These are phyloP conservation scores for Drosophila sproati DNA, from an alignment of 1,140 invertebrate species.

Conservation along the genomic window DNA sequence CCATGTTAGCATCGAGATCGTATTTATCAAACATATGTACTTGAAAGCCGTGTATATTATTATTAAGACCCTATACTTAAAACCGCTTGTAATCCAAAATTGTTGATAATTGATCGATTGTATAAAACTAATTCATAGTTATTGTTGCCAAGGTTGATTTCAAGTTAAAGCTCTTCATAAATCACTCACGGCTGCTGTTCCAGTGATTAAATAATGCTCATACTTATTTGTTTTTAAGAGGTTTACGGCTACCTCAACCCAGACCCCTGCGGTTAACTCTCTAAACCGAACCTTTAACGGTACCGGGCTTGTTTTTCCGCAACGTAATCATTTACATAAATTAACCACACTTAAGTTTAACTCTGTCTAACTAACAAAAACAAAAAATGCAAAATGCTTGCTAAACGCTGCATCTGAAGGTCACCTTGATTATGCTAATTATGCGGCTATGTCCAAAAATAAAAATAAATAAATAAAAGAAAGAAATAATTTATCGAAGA, in stretches of 20 bases:
- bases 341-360: conserved; percentile 56
- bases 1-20: no score
- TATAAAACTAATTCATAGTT: conserved; percentile 30
- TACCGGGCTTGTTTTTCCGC: neutral
- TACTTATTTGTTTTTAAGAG: conserved; percentile 32
- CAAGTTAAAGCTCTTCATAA: conserved; percentile 13
- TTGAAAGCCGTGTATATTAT: neutral
- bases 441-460: conserved; percentile 10
- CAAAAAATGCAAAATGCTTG: conserved; percentile 46
- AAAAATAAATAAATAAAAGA: conserved; percentile 9
- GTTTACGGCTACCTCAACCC: conserved; percentile 8
- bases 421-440: conserved; percentile 53
- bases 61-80: neutral
- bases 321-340: conserved; percentile 62
- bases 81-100: neutral
- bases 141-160: conserved; percentile 57
- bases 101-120: conserved; percentile 29
- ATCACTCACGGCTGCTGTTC: conserved; percentile 51
- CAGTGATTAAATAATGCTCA: conserved; percentile 36
- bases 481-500: neutral
- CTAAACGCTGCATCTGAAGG: conserved; percentile 62
- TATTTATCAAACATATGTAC: no score
- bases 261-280: conserved; percentile 8
- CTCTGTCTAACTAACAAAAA: conserved; percentile 1
- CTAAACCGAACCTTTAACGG: conserved; percentile 22